A percentile compares a stretch with the other conserved stretches of the same genome.
phyloP scores from a whole-genome alignment of 2,113 vertebrate genomes.

The Antigone vipio region DNA sequence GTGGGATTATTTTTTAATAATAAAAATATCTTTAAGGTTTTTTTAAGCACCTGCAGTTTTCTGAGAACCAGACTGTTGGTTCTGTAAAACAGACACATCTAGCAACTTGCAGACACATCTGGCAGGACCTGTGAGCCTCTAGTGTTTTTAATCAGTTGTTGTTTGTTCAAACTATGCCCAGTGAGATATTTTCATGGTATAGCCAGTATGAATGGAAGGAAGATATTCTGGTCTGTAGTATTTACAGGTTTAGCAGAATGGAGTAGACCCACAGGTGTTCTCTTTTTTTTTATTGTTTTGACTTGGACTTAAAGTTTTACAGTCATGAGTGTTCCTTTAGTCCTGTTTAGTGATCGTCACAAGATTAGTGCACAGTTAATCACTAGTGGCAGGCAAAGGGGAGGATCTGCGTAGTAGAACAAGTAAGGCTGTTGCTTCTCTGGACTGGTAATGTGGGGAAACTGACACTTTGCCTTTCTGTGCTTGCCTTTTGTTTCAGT shows the following conservation, averaged over 20 bases:
- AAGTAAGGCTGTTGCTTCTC: background rate
- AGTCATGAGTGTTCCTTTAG: background rate
- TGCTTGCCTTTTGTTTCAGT: background rate
- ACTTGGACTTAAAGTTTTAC: background rate
- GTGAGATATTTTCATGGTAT: background rate
- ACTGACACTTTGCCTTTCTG: background rate
- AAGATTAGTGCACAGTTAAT: background rate
- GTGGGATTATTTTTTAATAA: background rate
- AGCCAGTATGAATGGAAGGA: background rate
- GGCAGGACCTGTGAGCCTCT: background rate
- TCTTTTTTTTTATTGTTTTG: background rate
- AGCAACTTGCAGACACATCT: background rate
- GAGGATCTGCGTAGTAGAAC: fast-evolving
- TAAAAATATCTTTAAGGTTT: background rate
- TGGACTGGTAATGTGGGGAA: background rate
- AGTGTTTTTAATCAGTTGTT: background rate
- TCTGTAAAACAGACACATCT: background rate
- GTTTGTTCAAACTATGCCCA: background rate
- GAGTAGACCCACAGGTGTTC: background rate
- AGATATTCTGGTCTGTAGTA: background rate
- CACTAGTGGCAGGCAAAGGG: background rate
- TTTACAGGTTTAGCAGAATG: background rate
- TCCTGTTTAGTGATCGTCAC: background rate
- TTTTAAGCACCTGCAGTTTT: background rate
- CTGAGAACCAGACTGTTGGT: background rate